phyloP scores from a whole-genome alignment of 2,888 invertebrate genomes.

The Trissolcus japonicus region DNA sequence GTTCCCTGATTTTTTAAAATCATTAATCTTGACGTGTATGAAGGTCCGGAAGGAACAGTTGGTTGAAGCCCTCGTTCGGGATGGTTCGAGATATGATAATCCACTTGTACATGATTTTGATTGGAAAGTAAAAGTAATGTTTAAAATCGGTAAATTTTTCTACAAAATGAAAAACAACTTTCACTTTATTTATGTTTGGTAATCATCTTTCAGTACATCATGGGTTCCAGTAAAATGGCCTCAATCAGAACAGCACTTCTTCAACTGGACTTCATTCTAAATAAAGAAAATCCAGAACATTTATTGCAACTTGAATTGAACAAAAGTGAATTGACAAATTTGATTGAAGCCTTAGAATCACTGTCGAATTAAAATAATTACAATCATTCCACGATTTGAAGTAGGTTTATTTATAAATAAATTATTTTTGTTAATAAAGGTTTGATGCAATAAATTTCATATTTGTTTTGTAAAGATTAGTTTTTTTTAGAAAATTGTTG shows the following conservation, averaged over 20 bases:
- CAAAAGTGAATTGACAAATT: conserved; percentile 67
- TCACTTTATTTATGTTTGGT: not conserved
- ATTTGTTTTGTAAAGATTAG: no score
- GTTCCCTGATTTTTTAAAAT: conserved; percentile 67
- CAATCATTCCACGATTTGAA: no score
- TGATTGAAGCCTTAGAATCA: conserved; percentile 65
- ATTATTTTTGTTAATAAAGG: no score
- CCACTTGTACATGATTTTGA: conserved; percentile 77
- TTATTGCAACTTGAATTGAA: conserved; percentile 65
- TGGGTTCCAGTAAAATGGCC: conserved; percentile 78
- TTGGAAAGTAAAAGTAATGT: conserved; percentile 77
- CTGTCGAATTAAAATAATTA: no score
- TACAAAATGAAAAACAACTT: not conserved
- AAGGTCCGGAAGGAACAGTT: conserved; percentile 66
- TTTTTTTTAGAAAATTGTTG: no score
- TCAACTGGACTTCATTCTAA: conserved; percentile 75
- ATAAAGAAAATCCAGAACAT: conserved; percentile 24
- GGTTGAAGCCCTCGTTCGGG: conserved; percentile 63
- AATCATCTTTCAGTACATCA: conserved; percentile 71
- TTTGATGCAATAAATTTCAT: no score
- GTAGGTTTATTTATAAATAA: no score
- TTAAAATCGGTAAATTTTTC: not conserved
- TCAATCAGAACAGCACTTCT: conserved; percentile 76
- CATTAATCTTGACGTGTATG: conserved; percentile 64
- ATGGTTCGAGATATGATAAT: conserved; percentile 67